Evolutionary conservation across 2,797 vertebrate species (phyloP).

Genomic region (Luscinia megarhynchos): DNA sequence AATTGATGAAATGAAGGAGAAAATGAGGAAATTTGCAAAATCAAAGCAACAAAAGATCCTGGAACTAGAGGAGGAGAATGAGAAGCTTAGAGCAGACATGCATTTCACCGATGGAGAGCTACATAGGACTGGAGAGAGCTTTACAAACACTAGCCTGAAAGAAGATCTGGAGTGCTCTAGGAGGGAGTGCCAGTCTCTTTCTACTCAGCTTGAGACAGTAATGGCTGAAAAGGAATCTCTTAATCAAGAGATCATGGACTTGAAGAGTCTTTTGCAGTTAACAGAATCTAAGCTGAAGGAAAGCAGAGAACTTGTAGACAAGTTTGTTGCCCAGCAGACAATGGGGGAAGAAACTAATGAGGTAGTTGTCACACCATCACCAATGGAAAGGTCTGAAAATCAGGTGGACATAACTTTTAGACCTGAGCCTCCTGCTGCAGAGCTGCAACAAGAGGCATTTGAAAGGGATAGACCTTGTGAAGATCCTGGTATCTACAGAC

Average conservation of each 20-base stretch:
- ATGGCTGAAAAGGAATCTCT: conserved; percentile 81
- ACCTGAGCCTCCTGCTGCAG: not conserved
- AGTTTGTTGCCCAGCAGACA: not conserved
- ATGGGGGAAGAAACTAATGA: conserved; percentile 41
- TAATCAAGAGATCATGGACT: conserved; percentile 75
- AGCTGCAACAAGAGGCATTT: not conserved
- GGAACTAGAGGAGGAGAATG: conserved; percentile 96
- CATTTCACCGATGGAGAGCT: conserved; percentile 44
- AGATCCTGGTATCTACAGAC: conserved; percentile 38
- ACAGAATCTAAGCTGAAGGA: conserved; percentile 46
- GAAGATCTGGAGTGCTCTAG: conserved; percentile 78
- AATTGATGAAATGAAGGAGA: conserved; percentile 90
- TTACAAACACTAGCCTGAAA: conserved; percentile 18
- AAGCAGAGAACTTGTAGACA: conserved; percentile 20
- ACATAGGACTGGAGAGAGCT: not conserved
- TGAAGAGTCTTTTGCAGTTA: conserved; percentile 76
- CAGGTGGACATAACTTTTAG: not conserved
- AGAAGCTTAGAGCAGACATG: conserved; percentile 81
- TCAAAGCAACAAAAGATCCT: conserved; percentile 96
- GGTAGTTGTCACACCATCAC: conserved; percentile 40
- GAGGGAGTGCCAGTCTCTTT: conserved; percentile 76
- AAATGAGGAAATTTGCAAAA: conserved; percentile 97
- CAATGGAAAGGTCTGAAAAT: conserved; percentile 49
- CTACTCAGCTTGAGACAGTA: conserved; percentile 76
- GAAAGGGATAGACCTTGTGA: not conserved